Base-by-base conservation (phyloP, 2,113 vertebrate genomes). In the Triplophysa siluroides region DNA sequence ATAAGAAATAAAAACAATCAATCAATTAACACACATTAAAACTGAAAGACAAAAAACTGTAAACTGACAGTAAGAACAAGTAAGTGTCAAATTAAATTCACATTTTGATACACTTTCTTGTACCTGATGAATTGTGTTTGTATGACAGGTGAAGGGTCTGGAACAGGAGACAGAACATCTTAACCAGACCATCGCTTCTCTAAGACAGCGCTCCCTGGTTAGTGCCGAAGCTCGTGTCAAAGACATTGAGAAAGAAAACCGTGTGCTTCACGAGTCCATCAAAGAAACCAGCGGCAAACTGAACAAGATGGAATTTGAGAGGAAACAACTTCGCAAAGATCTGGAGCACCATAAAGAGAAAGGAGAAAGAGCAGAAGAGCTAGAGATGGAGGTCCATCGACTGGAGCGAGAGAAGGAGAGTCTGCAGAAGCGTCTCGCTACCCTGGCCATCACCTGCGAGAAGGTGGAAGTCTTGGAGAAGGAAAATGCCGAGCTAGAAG, bases 161-260 rank as follows among this genome's bases (percentile, higher is more conserved):
- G 96, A 99, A 88, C 97, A 99, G 86, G 98, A 99, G 89, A 98
- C 96, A 69, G 94, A 97, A 29, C 96, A 96, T 86, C 87, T 99
- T 84, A 95, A 93, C 88, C 95, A 97, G 89, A 98, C 96, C 0
- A 90, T 99, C 71, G 81, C 94, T 13, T 96, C 96, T 4, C 92
- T 99, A 70, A 92, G 98, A 56, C 96, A 98, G 80, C 95, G 98
- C 16, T 96, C 93, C 12, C 96, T 98, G 88, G 96, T 98, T 52
- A 93, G 96, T 47, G 93, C 96, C 0, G 98, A 99, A 90, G 96
- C 97, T 0, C 95, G 96, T 52, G 95, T 98, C 79, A 98, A 95
- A 85, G 98, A 98, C 65, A 95, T 98, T 77, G 97, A 99, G 85
- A 97, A 98, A 81, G 98, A 99, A 86, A 99, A 99, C 71, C 95